phyloP scores from a whole-genome alignment of 2,888 invertebrate species.

The Bhutanitis thaidina region DNA sequence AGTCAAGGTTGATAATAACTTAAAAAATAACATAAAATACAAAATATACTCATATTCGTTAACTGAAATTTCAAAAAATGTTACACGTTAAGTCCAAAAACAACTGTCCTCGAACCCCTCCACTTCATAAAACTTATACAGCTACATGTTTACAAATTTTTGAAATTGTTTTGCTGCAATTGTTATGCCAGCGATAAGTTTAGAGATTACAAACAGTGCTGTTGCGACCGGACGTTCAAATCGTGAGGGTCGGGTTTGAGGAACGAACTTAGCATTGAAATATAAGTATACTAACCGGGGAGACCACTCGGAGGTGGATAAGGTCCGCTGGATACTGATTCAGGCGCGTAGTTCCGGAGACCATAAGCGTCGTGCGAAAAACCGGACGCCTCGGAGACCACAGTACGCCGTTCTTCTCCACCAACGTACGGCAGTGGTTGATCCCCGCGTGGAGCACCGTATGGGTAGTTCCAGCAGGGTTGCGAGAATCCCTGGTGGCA shows the following conservation, averaged over 20 bases:
- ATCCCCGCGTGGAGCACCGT: conserved; percentile 82
- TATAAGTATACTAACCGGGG: conserved; percentile 63
- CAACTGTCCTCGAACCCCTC: conserved; percentile 26
- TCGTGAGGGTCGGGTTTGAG: conserved; percentile 51
- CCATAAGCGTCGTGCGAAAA: conserved; percentile 88
- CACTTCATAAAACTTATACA: conserved; percentile 15
- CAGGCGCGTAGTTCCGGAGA: conserved; percentile 86
- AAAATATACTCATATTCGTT: no score
- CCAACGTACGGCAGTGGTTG: conserved; percentile 85
- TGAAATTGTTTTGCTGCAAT: conserved; percentile 56
- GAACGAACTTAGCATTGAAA: conserved; percentile 27
- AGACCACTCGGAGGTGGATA: conserved; percentile 89
- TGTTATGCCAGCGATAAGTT: conserved; percentile 63
- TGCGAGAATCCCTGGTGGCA: conserved; percentile 87
- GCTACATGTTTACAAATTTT: conserved; percentile 66
- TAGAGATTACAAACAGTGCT: conserved; percentile 65
- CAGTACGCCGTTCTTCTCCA: conserved; percentile 84
- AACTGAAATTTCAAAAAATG: not conserved
- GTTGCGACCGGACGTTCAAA: conserved; percentile 44
- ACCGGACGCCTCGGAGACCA: conserved; percentile 81
- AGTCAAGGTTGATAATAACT: conserved; percentile 75
- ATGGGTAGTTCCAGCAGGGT: conserved; percentile 87
- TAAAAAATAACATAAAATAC: conserved; percentile 39
- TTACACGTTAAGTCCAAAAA: not conserved
- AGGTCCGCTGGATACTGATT: conserved; percentile 86